Evolutionary conservation across 2,888 invertebrate species (phyloP), one percentile per base, ranked within the genome.

Genomic region (Phymatocera aterrima): DNA sequence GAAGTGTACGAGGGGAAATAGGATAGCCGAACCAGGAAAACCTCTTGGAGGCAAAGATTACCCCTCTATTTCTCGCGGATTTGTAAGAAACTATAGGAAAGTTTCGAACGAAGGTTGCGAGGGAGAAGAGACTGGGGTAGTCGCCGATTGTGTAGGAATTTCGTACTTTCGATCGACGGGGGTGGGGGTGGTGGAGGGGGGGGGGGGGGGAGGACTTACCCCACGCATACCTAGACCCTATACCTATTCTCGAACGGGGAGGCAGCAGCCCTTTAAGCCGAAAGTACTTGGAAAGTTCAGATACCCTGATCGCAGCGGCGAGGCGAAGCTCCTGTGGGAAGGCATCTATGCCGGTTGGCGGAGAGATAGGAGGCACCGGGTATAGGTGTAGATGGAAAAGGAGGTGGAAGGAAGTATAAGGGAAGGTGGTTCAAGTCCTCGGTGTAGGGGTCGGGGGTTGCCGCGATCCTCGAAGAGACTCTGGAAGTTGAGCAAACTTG

Each of bases 401-500:
- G 18, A 12, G 51, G 31, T 51, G 37, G 40, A n/a, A 37, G 64
- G 5, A 37, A 10, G 64, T 24, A n/a, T 10, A 37, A 4, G 18
- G 64, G 37, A 4, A 15, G n/a, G 40, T n/a, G 37, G 51, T n/a
- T 12, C 8, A 12, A 12, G 12, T 43, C 43, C 43, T 43, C n/a
- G n/a, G n/a, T n/a, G 57, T 57, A 57, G 68, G 68, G 68, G 68
- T 68, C 28, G 46, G 43, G 64, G 64, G 64, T 57, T 34, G 64
- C 64, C 68, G 15, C 68, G 48, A 72, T 72, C 72, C 75, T 87
- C 84, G 83, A 84, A 83, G 83, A 82, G 80, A 80, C 81, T 82
- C 80, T 79, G 80, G 82, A 85, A 87, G 82, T 87, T 87, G 83
- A 81, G 83, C 78, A 78, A 84, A 83, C 84, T 85, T 83, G 83